These are phyloP conservation scores for Hapalemur alaotrensis DNA, from an alignment of 2,797 vertebrate species.

Conservation along the genomic window DNA sequence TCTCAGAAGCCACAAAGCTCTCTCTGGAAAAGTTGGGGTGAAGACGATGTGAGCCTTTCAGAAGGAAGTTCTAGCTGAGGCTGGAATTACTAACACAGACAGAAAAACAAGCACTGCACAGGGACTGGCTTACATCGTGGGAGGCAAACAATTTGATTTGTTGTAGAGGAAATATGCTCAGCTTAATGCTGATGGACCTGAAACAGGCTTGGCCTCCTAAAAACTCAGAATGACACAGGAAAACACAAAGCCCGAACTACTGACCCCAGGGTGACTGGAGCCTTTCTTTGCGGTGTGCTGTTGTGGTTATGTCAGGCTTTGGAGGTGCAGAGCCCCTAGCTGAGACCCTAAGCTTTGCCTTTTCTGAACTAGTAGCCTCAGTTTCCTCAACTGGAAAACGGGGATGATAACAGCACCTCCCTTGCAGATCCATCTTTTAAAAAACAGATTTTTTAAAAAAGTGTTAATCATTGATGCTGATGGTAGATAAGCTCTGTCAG, in stretches of 20 bases:
- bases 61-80: constrained; percentile 44
- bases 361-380: neutral
- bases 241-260: fast-evolving
- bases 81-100: neutral
- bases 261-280: fast-evolving
- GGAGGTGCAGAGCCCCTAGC: fast-evolving
- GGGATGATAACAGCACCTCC: neutral
- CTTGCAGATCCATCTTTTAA: neutral
- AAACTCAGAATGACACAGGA: neutral
- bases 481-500: neutral
- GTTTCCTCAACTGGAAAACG: neutral
- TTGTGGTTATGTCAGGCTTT: neutral
- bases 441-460: neutral
- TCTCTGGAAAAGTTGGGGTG: constrained; percentile 53
- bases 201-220: neutral
- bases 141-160: neutral
- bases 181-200: neutral
- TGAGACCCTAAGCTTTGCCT: neutral
- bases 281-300: neutral
- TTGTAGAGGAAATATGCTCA: neutral
- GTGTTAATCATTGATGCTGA: neutral
- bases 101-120: neutral
- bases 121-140: neutral
- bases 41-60: constrained; percentile 48
- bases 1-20: constrained; percentile 39